Conservation (phyloP, 1,140 invertebrate species). For the Bursaphelenchus mucronatus region DNA sequence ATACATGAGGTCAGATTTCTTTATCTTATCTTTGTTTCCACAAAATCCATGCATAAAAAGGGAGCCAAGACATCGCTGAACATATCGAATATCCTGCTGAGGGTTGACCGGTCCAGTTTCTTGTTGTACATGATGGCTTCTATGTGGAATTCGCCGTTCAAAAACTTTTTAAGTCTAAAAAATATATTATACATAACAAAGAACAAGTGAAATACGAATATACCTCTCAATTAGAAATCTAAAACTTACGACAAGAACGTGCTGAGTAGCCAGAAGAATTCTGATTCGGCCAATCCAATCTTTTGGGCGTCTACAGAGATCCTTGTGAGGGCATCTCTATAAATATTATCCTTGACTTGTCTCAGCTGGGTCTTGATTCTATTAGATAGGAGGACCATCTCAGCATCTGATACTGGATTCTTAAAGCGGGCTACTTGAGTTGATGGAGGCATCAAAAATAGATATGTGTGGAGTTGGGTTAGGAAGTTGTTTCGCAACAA, state of each 20-base stretch:
- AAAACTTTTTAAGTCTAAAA: constrained; percentile 12
- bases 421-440: constrained; percentile 15
- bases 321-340: background rate
- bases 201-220: background rate
- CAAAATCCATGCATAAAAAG: constrained; percentile 34
- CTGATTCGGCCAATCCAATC: constrained; percentile 30
- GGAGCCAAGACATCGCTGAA: constrained; percentile 29
- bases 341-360: constrained; percentile 23
- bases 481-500: constrained; percentile 40
- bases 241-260: constrained; percentile 26
- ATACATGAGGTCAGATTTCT: background rate
- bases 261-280: constrained; percentile 31
- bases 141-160: constrained; percentile 36
- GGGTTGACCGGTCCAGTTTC: constrained; percentile 34
- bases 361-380: constrained; percentile 19
- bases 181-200: constrained; percentile 7
- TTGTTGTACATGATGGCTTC: constrained; percentile 37
- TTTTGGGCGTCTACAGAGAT: constrained; percentile 30
- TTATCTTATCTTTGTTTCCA: constrained; percentile 12
- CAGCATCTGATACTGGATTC: constrained; percentile 1
- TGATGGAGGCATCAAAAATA: constrained; percentile 34
- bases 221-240: background rate
- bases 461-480: constrained; percentile 37
- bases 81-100: constrained; percentile 38
- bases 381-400: constrained; percentile 7